A percentile compares a stretch with the other conserved stretches of the same genome.
Conservation (phyloP, 2,888 invertebrate species). For the Trachelus stipa region DNA sequence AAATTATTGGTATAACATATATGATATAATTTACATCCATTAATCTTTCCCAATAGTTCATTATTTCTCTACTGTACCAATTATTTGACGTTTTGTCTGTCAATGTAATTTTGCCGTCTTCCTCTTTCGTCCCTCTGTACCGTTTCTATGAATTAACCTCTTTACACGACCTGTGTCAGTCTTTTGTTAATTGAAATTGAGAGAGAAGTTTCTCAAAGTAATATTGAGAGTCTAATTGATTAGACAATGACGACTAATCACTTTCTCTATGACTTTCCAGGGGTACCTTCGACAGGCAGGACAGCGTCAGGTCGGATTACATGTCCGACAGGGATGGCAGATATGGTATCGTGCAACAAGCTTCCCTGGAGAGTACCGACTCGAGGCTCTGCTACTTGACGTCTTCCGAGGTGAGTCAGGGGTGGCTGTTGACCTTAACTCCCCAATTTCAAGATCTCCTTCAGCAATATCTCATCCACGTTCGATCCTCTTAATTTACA, state of each 20-base stretch:
- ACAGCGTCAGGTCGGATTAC: constrained; percentile 90
- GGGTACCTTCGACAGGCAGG: constrained; percentile 88
- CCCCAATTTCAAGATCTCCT: constrained; percentile 41
- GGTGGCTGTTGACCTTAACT: constrained; percentile 54
- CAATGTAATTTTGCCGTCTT: not conserved
- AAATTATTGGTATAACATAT: not conserved
- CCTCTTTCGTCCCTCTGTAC: not conserved
- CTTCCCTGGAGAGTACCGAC: constrained; percentile 94
- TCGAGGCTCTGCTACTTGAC: constrained; percentile 94
- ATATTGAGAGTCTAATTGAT: not conserved
- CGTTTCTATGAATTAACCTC: not conserved
- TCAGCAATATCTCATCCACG: constrained; percentile 1
- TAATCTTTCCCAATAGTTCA: not conserved
- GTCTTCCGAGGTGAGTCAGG: constrained; percentile 90
- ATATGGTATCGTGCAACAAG: constrained; percentile 91
- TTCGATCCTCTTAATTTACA: not conserved
- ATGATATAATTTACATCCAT: not conserved
- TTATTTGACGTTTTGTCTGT: not conserved
- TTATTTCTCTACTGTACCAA: not conserved
- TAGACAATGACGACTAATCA: not conserved
- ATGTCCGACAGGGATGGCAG: constrained; percentile 88
- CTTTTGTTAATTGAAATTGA: not conserved
- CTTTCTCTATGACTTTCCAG: constrained; percentile 67
- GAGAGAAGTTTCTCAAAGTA: not conserved
- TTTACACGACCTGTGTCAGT: not conserved